Evolutionary conservation across 2,888 invertebrate genomes (phyloP).

Genomic region (Drosophila cognata): DNA sequence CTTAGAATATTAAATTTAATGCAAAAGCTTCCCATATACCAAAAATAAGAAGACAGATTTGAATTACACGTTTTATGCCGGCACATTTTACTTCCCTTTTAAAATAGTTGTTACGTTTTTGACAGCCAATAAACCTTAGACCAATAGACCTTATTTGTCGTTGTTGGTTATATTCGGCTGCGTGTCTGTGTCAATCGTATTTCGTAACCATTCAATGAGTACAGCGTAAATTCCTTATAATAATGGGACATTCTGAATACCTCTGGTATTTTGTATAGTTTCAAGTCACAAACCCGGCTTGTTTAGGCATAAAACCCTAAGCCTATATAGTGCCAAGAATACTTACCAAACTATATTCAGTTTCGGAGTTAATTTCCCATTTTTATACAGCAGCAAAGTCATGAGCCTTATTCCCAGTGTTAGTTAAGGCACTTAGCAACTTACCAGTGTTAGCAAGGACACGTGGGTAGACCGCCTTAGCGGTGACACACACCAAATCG

Average conservation of each 20-base stretch:
- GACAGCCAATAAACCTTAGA: not conserved
- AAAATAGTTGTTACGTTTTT: not conserved
- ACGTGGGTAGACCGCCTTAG: not conserved
- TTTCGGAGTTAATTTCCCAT: constrained; percentile 13
- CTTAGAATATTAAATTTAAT: not conserved
- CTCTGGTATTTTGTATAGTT: no score
- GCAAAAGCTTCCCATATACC: not conserved
- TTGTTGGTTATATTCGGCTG: not conserved
- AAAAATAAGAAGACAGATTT: not conserved
- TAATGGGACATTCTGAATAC: not conserved
- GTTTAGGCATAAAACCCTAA: not conserved
- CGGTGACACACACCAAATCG: not conserved
- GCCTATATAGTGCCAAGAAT: not conserved
- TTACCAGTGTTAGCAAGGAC: not conserved
- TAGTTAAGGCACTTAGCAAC: not conserved
- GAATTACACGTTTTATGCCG: not conserved
- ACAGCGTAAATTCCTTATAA: not conserved
- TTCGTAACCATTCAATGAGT: not conserved
- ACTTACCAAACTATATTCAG: not conserved
- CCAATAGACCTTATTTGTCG: not conserved
- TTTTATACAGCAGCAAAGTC: not conserved
- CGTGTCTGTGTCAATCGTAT: not conserved
- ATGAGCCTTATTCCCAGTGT: not conserved
- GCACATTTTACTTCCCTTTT: not conserved
- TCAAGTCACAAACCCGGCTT: not conserved